phyloP scores from a whole-genome alignment of 2,888 invertebrate species.

The Hesperia comma region DNA sequence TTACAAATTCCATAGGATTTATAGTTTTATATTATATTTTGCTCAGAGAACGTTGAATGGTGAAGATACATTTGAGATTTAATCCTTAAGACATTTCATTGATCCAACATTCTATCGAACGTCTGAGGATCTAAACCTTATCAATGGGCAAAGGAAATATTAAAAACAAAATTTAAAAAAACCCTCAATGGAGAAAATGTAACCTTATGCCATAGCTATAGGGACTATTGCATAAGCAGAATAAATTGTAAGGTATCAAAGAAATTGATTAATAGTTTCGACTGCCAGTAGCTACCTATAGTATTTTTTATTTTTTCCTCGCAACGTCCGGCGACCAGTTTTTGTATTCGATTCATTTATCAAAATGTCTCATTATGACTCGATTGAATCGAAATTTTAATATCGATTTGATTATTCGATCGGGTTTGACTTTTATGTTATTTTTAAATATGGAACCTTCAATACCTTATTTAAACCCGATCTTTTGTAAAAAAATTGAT shows the following conservation, averaged over 20 bases:
- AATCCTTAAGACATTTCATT: constrained; percentile 44
- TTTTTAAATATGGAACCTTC: constrained; percentile 20
- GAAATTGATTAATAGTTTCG: constrained; percentile 73
- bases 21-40: neutral
- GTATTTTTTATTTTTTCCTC: constrained; percentile 46
- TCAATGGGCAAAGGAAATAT: constrained; percentile 47
- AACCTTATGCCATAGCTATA: constrained; percentile 33
- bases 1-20: too few relatives aligned
- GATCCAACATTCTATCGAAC: constrained; percentile 45
- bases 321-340: constrained; percentile 61
- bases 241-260: constrained; percentile 52
- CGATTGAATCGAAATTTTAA: constrained; percentile 60
- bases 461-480: constrained; percentile 4
- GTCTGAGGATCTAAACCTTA: constrained; percentile 44
- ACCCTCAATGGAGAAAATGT: constrained; percentile 20
- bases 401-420: constrained; percentile 66
- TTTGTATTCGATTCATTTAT: constrained; percentile 68
- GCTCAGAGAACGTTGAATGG: neutral
- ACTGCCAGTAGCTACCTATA: constrained; percentile 64
- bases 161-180: constrained; percentile 22
- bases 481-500: neutral
- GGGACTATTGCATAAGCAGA: constrained; percentile 27
- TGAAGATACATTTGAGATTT: constrained; percentile 36
- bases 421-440: constrained; percentile 46
- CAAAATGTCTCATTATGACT: constrained; percentile 61